Evolutionary conservation across 2,113 vertebrate species (phyloP).

Genomic region (Nothobranchius kuhntae): DNA sequence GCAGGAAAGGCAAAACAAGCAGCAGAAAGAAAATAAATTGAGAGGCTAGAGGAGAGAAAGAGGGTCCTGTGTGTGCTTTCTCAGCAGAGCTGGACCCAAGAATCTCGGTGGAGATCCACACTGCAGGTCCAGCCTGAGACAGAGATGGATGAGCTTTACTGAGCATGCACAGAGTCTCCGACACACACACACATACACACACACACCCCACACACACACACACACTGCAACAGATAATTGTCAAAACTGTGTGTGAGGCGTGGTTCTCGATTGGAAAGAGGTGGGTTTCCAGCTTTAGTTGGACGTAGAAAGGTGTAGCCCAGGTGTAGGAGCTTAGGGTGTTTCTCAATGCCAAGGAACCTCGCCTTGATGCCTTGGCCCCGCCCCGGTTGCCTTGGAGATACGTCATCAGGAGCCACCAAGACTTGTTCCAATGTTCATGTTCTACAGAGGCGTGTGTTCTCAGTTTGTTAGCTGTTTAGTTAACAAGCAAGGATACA

Average conservation of each 20-base stretch:
- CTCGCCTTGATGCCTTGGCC: too few species aligned
- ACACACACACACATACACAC: conserved; percentile 21
- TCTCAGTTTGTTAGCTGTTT: too few species aligned
- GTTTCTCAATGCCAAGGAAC: too few species aligned
- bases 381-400: too few species aligned
- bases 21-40: conserved; percentile 38
- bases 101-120: conserved; percentile 60
- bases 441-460: too few species aligned
- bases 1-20: conserved; percentile 29
- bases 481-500: too few species aligned
- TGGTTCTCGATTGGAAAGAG: too few species aligned
- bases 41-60: conserved; percentile 37
- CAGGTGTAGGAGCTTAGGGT: too few species aligned
- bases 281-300: too few species aligned
- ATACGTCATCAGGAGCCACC: too few species aligned
- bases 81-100: conserved; percentile 69
- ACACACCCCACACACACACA: neutral
- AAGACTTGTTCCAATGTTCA: too few species aligned
- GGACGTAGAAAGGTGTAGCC: too few species aligned
- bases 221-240: conserved; percentile 15
- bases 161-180: conserved; percentile 17
- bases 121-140: conserved; percentile 53
- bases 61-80: conserved; percentile 51
- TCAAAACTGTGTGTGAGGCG: neutral
- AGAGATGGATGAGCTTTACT: conserved; percentile 58